Evolutionary conservation across 2,113 vertebrate species (phyloP).

Genomic region (Girardinichthys multiradiatus): DNA sequence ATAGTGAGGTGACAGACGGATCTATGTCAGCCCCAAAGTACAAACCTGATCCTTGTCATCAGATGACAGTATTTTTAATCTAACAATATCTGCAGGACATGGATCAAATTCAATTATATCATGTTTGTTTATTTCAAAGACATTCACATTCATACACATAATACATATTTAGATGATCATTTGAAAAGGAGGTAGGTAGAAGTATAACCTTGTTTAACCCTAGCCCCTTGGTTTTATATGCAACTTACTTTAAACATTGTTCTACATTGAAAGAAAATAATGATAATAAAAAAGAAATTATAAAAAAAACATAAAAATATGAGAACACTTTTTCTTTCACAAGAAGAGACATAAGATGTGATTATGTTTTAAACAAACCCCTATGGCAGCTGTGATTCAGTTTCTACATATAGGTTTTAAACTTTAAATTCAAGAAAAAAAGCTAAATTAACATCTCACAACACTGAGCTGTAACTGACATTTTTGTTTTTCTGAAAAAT

Average conservation of each 20-base stretch:
- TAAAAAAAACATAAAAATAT: too few species aligned
- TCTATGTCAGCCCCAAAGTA: constrained; percentile 19
- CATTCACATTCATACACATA: too few species aligned
- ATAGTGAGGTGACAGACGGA: constrained; percentile 32
- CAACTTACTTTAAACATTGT: too few species aligned
- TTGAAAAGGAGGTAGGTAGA: too few species aligned
- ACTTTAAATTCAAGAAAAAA: not conserved
- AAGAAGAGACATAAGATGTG: too few species aligned
- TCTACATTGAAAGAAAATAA: too few species aligned
- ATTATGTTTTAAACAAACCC: constrained; percentile 21
- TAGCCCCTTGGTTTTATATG: too few species aligned
- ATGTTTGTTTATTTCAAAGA: too few species aligned
- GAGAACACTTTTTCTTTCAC: too few species aligned
- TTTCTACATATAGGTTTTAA: not conserved
- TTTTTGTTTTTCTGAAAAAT: not conserved
- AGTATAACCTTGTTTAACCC: too few species aligned
- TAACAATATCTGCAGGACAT: constrained; percentile 29
- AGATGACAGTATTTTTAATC: constrained; percentile 56
- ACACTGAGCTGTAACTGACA: not conserved
- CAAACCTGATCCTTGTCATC: constrained; percentile 62
- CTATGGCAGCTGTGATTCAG: not conserved
- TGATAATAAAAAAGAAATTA: too few species aligned
- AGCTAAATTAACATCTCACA: not conserved
- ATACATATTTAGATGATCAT: too few species aligned
- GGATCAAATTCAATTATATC: constrained; percentile 18